phyloP scores from a whole-genome alignment of 2,113 vertebrate species.

The Lepidothrix coronata region DNA sequence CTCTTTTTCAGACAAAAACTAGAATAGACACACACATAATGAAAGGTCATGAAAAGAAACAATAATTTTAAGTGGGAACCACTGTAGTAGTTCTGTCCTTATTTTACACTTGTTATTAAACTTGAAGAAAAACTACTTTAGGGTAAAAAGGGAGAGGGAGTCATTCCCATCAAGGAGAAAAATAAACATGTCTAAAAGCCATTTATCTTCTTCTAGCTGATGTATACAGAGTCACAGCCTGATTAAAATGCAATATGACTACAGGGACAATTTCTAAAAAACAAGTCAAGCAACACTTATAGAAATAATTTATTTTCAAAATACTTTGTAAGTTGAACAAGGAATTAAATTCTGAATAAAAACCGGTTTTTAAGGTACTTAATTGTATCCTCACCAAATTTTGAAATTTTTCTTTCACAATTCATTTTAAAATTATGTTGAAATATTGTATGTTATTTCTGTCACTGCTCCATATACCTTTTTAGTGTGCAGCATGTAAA shows the following conservation, averaged over 20 bases:
- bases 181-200: not conserved
- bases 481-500: not conserved
- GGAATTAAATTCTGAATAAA: not conserved
- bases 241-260: conserved; percentile 16
- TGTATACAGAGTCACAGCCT: not conserved
- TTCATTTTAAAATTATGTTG: not conserved
- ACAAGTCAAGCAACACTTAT: not conserved
- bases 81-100: not conserved
- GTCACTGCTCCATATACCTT: not conserved
- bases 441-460: not conserved
- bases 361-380: not conserved
- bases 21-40: not conserved
- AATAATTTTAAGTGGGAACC: not conserved
- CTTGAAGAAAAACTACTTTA: not conserved
- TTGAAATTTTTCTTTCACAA: not conserved
- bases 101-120: not conserved
- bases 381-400: not conserved
- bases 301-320: conserved; percentile 28
- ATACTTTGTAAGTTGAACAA: not conserved
- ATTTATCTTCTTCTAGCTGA: not conserved
- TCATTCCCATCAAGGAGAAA: not conserved
- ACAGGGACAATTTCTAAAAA: not conserved
- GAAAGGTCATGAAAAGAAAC: not conserved
- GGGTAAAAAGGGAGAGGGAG: not conserved
- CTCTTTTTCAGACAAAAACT: not conserved